Base-by-base conservation (phyloP, 2,113 vertebrate genomes). In the Balaeniceps rex region DNA sequence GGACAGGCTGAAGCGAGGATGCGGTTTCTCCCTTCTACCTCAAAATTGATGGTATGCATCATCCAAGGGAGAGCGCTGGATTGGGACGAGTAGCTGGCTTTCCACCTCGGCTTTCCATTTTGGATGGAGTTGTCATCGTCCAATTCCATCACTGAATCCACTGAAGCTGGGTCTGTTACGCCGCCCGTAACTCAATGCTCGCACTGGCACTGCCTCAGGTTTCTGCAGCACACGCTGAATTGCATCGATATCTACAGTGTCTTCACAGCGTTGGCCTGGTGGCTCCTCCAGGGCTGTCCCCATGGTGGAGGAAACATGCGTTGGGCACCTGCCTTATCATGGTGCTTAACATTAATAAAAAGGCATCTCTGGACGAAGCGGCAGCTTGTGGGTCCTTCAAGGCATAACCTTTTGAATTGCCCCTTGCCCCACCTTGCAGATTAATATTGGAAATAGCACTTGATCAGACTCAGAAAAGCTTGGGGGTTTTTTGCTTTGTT, bases 141-240 rank as follows among this genome's bases (percentile, higher is more conserved):
- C 2, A 2, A 9, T 55, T 55, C 36, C 0, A 0, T 77, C 36
- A 9, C 51, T 49, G 65, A 44, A 34, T n/a, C 51, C 0, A 0
- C 10, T 77, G 54, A 84, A 87, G 76, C 79, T 66, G 65, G 72
- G 40, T 29, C 51, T 75, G 9, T 79, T 52, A 23, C 0, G 4
- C 34, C 4, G 2, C 26, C 60, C 5, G 3, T 65, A 78, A 57
- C 40, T 87, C 26, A 13, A 2, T 2, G 4, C 55, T 52, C 0
- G 0, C 66, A 63, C 46, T 87, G 69, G 11, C 77, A 26, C 22
- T 2, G 3, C 79, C 25, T 29, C 0, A 0, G 22, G 13, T 68
- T 88, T 85, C 83, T 0, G 0, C 0, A 1, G 42, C 22, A 51
- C 2, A 2, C 8, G 0, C 23, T 44, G 68, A 33, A 7, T 52